Base-by-base conservation (phyloP, 64 coral and sea anemone genomes). In the Exaiptasia diaphana region DNA sequence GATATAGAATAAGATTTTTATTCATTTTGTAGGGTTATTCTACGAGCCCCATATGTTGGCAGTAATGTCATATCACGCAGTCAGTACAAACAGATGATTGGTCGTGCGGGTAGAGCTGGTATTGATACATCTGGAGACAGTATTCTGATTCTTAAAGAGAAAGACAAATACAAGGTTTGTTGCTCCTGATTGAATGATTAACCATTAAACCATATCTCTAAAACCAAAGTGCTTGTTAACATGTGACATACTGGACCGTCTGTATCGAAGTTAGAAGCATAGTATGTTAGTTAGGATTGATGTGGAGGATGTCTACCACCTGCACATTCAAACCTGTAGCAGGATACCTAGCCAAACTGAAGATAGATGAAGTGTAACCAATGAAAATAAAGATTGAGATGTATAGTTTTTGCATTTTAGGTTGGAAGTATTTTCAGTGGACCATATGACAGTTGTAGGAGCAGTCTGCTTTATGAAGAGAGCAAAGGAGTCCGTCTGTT, bases 1-100 rank as follows among this genome's bases (percentile, higher is more conserved):
- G n/a, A n/a, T n/a, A n/a, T n/a, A n/a, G n/a, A n/a, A n/a, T n/a
- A n/a, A n/a, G n/a, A n/a, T n/a, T n/a, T 29, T 62, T 62, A 14
- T 29, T 33, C 26, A 50, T 58, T 52, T 83, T 32, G 37, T 49
- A 97, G 94, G 45, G 94, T 97, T 0, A 97, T 97, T 52, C 73
- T 97, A 32, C 83, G 94, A 45, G 82, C 89, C 15, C 94, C 94
- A n/a, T 97, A 92, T 39, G 74, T 97, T n/a, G 94, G 89, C 4
- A 83, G 39, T 30, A 73, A 60, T 3, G 42, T 92, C 38, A 78
- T 97, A 8, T 88, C 63, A 13, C 71, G 86, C 17, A 97, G 85
- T 85, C 94, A 97, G 17, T 97, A 97, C 64, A 97, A 97, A 25
- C 94, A 97, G 85, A 97, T 97, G 94, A 92, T 97, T 78, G 94